Base-by-base conservation (phyloP, 2,888 invertebrate genomes). In the Mesorhabditis sp. region DNA sequence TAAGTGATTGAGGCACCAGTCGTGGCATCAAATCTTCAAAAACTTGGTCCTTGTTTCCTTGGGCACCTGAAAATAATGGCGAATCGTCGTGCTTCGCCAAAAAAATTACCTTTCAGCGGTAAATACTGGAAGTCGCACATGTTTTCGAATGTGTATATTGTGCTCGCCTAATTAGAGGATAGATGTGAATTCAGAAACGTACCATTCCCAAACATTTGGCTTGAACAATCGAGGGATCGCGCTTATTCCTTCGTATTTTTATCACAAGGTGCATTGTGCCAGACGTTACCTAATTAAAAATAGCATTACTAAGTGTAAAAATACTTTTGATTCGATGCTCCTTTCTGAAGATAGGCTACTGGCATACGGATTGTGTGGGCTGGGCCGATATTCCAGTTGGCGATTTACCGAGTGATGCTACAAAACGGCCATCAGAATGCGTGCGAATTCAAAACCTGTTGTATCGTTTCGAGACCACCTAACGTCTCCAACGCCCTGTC, bases 111-210 rank as follows among this genome's bases (percentile, higher is more conserved):
- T 65, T 73, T 75, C 13, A 94, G 88, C 2, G 96, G 93, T 72
- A 96, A 87, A 86, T 91, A 96, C 87, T 96, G 95, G 86, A 93
- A 96, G 87, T 97, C 96, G 86, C 91, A 92, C 83, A 95, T 80
- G 41, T 76, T 71, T 10, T 80, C 77, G 73, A 85, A 85, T 5
- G 76, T 70, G 71, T 80, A 82, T 5, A 82, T 70, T 7, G 75
- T 75, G 45, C 76, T 75, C n/a, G 83, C 77, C 82, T 83, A 67
- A 64, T 79, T 69, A 43, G 15, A 4, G 43, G n/a, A 13, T 45
- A 7, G 4, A 50, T 15, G n/a, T 69, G 62, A 58, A 45, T 2
- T 41, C 28, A 62, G 65, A 15, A 42, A 63, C 43, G 62, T 65
- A 80, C 81, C 68, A 81, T 62, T 69, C 81, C 80, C 50, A 81